Evolutionary conservation across 1,140 invertebrate genomes (phyloP), one percentile per base, ranked within the genome.

Genomic region (Solenopsis invicta): DNA sequence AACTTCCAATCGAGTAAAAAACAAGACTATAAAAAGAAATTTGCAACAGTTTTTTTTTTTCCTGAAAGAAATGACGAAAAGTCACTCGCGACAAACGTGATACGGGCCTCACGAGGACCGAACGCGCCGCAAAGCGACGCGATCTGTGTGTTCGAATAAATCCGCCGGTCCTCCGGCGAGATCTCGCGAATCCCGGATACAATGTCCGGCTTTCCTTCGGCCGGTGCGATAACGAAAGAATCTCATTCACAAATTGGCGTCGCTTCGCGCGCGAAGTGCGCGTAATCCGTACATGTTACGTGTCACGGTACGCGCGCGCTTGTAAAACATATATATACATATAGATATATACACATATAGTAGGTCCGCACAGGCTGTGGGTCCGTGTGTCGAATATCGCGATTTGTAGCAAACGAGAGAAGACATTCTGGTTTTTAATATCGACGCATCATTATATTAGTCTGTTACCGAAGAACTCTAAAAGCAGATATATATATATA

Each of bases 371-470:
- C 66, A 72, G 18, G 29, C 62, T 59, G 24, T 56, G 50, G 66
- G 34, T 74, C 37, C 75, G 64, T 80, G 45, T 9, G 1, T 50
- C 9, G 48, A 71, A 80, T 41, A 66, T 78, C 87, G 69, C 74
- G n/a, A 61, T 80, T 80, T 50, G 45, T 54, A 78, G 72, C 67
- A 85, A 87, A 86, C 75, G 80, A 75, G 80, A 90, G 75, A 87
- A 86, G 54, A 88, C 72, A 76, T 88, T 61, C 45, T 62, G 75
- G 69, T 72, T 84, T 88, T 87, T 91, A 62, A 89, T 71, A 87
- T 88, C 48, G 62, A 88, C 80, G 81, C 52, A 87, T 85, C 34
- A 87, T 85, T 41, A 89, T 54, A 67, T 88, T 90, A 88, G 61
- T 76, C 77, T 88, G 88, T 92, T 91, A 87, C 69, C 71, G 77